phyloP scores from a whole-genome alignment of 2,888 invertebrate genomes.

The Acanthoscelides obtectus region DNA sequence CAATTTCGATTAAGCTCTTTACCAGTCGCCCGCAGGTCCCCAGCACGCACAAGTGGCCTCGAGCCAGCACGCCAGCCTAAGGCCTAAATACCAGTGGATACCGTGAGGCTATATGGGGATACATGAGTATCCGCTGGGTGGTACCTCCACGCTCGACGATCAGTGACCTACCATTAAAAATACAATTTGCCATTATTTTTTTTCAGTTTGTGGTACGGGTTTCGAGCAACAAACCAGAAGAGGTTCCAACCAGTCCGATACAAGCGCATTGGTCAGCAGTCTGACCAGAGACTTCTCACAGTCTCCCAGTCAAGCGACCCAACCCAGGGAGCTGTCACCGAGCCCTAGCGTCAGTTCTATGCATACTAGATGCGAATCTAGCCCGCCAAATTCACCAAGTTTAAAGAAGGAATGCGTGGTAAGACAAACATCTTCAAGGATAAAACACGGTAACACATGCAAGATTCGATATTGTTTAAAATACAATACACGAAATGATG shows the following conservation, averaged over 20 bases:
- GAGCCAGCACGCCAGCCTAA: no score
- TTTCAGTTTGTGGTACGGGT: constrained; percentile 44
- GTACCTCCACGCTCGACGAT: no score
- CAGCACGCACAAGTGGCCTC: no score
- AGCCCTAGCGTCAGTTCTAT: constrained; percentile 54
- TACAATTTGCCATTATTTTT: not conserved
- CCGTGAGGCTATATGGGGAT: no score
- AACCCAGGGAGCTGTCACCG: constrained; percentile 51
- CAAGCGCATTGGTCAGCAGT: constrained; percentile 58
- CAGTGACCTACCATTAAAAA: not conserved
- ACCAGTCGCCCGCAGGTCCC: no score
- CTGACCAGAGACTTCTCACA: constrained; percentile 59
- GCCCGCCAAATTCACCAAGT: constrained; percentile 48
- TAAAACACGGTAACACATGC: not conserved
- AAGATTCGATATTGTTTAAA: no score
- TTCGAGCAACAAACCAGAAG: constrained; percentile 45
- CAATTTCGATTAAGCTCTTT: no score
- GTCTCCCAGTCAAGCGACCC: constrained; percentile 52
- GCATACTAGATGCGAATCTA: constrained; percentile 51
- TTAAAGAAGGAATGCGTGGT: constrained; percentile 39
- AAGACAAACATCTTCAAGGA: not conserved
- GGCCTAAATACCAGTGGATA: no score
- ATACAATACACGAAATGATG: no score
- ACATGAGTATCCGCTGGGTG: not conserved
- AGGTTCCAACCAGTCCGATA: constrained; percentile 57